These are phyloP conservation scores for Acanthopagrus latus DNA, from an alignment of 2,797 vertebrate genomes.

Conservation along the genomic window DNA sequence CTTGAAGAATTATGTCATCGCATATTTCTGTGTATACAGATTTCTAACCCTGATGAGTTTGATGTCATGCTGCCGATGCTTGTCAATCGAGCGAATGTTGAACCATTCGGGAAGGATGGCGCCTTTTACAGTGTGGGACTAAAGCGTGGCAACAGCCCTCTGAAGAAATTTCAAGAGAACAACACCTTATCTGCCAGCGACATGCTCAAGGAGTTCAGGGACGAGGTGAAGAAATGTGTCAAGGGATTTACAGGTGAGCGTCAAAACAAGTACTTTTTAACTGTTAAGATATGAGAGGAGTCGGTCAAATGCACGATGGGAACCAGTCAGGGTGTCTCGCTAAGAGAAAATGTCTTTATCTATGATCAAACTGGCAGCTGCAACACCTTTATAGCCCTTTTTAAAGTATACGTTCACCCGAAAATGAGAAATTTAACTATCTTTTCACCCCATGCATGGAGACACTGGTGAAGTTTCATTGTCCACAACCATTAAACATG, in stretches of 20 bases:
- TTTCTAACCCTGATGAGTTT: conserved; percentile 91
- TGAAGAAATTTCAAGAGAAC: conserved; percentile 77
- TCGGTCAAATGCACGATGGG: neutral
- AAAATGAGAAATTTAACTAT: too few species aligned
- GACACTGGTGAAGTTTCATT: too few species aligned
- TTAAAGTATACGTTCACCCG: neutral
- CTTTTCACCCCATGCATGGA: too few species aligned
- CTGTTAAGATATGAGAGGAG: neutral
- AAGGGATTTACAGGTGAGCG: conserved; percentile 74
- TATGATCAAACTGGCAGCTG: neutral
- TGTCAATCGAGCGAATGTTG: conserved; percentile 74
- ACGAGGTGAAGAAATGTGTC: conserved; percentile 82
- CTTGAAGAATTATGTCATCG: neutral
- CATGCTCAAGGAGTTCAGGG: conserved; percentile 86
- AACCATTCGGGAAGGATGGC: conserved; percentile 69
- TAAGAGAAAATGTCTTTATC: neutral
- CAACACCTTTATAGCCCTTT: neutral
- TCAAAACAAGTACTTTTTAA: neutral
- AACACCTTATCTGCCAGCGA: conserved; percentile 80
- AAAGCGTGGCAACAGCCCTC: conserved; percentile 77
- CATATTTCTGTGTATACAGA: conserved; percentile 75
- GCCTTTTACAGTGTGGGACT: conserved; percentile 84
- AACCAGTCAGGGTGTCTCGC: neutral
- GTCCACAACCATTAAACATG: too few species aligned
- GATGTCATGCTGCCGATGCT: conserved; percentile 89